A percentile compares a stretch with the other conserved stretches of the same genome.
phyloP scores from a whole-genome alignment of 2,797 vertebrate genomes.

The Falco biarmicus region DNA sequence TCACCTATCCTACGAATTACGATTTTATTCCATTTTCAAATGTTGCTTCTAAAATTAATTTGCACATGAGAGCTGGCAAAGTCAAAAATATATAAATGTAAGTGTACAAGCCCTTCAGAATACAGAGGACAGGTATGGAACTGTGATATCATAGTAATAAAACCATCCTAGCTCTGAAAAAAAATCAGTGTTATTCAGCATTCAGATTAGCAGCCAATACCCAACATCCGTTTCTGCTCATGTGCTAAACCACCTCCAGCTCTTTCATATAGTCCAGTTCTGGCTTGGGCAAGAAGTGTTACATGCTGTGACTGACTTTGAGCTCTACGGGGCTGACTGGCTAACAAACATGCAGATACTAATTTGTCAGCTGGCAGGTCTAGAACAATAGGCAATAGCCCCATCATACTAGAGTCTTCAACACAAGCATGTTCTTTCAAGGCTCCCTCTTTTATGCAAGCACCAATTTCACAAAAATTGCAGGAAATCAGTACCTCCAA shows the following conservation, averaged over 20 bases:
- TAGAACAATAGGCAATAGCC: background rate
- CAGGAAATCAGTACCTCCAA: background rate
- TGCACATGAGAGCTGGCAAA: background rate
- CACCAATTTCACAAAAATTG: background rate
- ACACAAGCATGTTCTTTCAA: background rate
- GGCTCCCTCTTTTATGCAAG: background rate
- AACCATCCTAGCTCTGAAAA: background rate
- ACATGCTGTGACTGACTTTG: background rate
- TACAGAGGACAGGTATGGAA: background rate
- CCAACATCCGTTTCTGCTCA: background rate
- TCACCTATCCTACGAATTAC: background rate
- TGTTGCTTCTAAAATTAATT: background rate
- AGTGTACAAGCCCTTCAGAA: background rate
- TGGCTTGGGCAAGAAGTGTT: background rate
- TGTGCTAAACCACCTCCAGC: background rate
- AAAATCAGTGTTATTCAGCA: background rate
- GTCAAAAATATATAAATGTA: background rate
- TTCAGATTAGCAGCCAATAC: background rate
- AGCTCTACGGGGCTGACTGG: background rate
- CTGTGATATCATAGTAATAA: background rate
- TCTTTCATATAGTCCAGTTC: background rate
- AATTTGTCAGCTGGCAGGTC: background rate
- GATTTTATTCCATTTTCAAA: background rate
- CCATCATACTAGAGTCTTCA: background rate
- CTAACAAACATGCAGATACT: background rate